Evolutionary conservation across 2,113 vertebrate species (phyloP), one percentile per base, ranked within the genome.

Genomic region (Sylvia atricapilla): DNA sequence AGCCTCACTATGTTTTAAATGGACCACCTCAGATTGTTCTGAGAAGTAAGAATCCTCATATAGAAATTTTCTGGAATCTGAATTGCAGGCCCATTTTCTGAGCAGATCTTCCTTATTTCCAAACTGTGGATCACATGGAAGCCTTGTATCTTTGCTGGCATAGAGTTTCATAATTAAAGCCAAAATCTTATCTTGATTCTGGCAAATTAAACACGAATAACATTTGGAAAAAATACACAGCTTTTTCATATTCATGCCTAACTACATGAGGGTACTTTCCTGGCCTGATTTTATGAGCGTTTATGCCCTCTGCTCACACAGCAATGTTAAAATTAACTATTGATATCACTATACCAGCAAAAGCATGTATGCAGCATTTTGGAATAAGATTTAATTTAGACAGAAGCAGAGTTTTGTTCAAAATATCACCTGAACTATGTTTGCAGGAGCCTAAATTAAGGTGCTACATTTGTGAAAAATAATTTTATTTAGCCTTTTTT

Each of bases 191-290:
- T 94, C 94, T 97, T 81, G 83, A 88, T 95, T 88, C 82, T 96
- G 95, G 94, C 92, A 93, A 95, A 95, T 86, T 86, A 94, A 92
- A 94, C 6, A 6, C 22, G 94, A 88, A 90, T 78, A 95, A 94
- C 92, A 96, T 93, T 97, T 96, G 94, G 90, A 86, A 93, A 94
- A 95, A 95, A 94, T 67, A 95, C 68, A 70, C 85, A 95, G 93
- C 82, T 95, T 97, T 95, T 95, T 94, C 92, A 52, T 94, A 92
- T 94, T 93, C 72, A 92, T 95, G 88, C 60, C 56, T 94, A 75
- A 88, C 85, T 92, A 84, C 47, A 95, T 56, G 25, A 80, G 86
- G 60, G 64, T 77, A 63, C 79, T 84, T 94, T 84, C 3, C 8
- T 90, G 92, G 76, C 79, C 92, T 96, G 68, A 95, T 97, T 93